Evolutionary conservation across 2,113 vertebrate species (phyloP).

Genomic region (Indri indri): DNA sequence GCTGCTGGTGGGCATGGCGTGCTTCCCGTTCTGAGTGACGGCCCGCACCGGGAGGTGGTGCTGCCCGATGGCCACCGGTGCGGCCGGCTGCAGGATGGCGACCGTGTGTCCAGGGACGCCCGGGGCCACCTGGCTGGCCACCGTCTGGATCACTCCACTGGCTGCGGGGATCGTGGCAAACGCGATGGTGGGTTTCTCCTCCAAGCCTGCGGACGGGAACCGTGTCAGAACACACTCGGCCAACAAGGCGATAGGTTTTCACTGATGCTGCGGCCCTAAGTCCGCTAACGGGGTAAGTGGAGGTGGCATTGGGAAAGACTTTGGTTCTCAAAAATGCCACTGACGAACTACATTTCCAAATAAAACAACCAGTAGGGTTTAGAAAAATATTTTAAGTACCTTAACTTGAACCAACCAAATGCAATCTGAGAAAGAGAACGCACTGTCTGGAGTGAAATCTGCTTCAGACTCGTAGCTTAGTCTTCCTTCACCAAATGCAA

Average conservation of each 20-base stretch:
- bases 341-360: neutral
- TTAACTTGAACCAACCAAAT: neutral
- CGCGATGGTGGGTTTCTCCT: slow-evolving; percentile 87
- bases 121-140: slow-evolving; percentile 88
- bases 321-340: neutral
- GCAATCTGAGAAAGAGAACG: neutral
- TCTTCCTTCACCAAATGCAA: rapidly evolving
- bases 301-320: neutral
- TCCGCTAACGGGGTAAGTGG: rapidly evolving
- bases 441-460: neutral
- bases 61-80: slow-evolving; percentile 87
- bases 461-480: rapidly evolving
- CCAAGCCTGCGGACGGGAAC: slow-evolving; percentile 78
- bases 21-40: slow-evolving; percentile 96
- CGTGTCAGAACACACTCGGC: neutral
- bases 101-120: slow-evolving; percentile 88
- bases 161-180: slow-evolving; percentile 86
- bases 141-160: slow-evolving; percentile 94
- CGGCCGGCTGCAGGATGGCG: slow-evolving; percentile 89
- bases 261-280: rapidly evolving
- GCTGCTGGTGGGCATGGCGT: slow-evolving; percentile 87
- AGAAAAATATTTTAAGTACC: neutral
- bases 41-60: slow-evolving; percentile 94
- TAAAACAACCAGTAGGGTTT: neutral
- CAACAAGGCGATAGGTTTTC: neutral